These are phyloP conservation scores for Xerus rutilus DNA, from an alignment of 2,797 vertebrate species.

Conservation along the genomic window DNA sequence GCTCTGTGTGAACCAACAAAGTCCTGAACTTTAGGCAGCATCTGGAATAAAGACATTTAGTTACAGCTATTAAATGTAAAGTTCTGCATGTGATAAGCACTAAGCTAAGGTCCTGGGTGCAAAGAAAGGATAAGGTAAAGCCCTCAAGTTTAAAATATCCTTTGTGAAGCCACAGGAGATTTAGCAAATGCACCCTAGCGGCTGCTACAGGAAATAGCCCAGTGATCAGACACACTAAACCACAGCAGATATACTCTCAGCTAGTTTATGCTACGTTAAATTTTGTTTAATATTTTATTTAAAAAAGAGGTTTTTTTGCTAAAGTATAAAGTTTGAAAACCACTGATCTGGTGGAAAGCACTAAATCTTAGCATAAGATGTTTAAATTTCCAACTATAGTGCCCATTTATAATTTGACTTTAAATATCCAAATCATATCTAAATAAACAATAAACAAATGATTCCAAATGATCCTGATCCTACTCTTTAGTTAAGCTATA, in stretches of 20 bases:
- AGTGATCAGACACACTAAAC: conserved; percentile 54
- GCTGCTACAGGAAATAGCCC: conserved; percentile 12
- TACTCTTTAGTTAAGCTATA: conserved; percentile 54
- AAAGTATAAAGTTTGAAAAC: conserved; percentile 61
- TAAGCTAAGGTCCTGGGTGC: not conserved
- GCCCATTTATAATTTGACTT: conserved; percentile 66
- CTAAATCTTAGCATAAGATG: conserved; percentile 68
- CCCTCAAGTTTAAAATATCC: not conserved
- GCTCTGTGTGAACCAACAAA: not conserved
- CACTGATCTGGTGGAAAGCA: conserved; percentile 48
- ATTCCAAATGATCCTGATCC: conserved; percentile 59
- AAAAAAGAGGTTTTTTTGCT: conserved; percentile 44
- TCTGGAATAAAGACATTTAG: not conserved
- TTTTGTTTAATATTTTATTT: conserved; percentile 62
- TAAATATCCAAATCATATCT: conserved; percentile 61
- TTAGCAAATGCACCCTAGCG: not conserved
- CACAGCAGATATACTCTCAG: conserved; percentile 23
- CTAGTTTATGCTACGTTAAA: conserved; percentile 48
- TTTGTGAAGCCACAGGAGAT: not conserved
- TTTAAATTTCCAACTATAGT: conserved; percentile 66
- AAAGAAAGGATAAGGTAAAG: not conserved
- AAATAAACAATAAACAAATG: conserved; percentile 64
- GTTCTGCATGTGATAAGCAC: not conserved
- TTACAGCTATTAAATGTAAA: not conserved
- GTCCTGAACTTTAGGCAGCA: not conserved